A percentile compares a stretch with the other conserved stretches of the same genome.
Conservation (phyloP, 2,888 invertebrate genomes). For the Tiliacea aurago region DNA sequence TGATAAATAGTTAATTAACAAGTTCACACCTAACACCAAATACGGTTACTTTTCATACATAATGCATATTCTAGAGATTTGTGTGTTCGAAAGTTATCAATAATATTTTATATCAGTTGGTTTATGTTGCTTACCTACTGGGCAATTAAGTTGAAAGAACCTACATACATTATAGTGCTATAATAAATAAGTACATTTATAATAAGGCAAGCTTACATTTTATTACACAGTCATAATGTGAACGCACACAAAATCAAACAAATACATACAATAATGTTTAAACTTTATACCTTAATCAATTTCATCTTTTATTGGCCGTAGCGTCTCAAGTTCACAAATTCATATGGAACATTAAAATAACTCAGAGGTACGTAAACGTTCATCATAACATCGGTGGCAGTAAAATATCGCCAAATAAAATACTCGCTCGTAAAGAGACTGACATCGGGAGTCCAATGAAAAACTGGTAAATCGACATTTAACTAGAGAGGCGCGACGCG, state of each 20-base stretch:
- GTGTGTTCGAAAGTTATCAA: slow-evolving; percentile 8
- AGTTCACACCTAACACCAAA: slow-evolving; percentile 44
- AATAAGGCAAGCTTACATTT: slow-evolving; percentile 46
- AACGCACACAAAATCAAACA: slow-evolving; percentile 56
- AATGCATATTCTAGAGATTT: slow-evolving; percentile 23
- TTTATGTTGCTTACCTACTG: background rate
- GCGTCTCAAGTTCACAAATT: slow-evolving; percentile 81
- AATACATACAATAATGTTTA: slow-evolving; percentile 63
- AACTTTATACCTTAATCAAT: slow-evolving; percentile 80
- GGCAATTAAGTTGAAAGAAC: slow-evolving; percentile 13
- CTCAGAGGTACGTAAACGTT: slow-evolving; percentile 82
- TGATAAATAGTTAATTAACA: slow-evolving; percentile 41
- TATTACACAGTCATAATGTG: slow-evolving; percentile 45
- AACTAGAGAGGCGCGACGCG: slow-evolving; percentile 80
- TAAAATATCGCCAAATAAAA: slow-evolving; percentile 88
- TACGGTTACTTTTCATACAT: slow-evolving; percentile 27
- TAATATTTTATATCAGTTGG: slow-evolving; percentile 1
- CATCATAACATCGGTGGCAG: slow-evolving; percentile 88
- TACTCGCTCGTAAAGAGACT: slow-evolving; percentile 87
- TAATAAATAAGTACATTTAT: background rate
- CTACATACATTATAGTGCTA: background rate
- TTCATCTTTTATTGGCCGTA: slow-evolving; percentile 77
- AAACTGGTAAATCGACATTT: slow-evolving; percentile 87
- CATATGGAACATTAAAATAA: slow-evolving; percentile 84
- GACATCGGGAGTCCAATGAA: slow-evolving; percentile 86